Evolutionary conservation across 2,797 vertebrate genomes (phyloP), one percentile per base, ranked within the genome.

Genomic region (Adelosebastes latens): DNA sequence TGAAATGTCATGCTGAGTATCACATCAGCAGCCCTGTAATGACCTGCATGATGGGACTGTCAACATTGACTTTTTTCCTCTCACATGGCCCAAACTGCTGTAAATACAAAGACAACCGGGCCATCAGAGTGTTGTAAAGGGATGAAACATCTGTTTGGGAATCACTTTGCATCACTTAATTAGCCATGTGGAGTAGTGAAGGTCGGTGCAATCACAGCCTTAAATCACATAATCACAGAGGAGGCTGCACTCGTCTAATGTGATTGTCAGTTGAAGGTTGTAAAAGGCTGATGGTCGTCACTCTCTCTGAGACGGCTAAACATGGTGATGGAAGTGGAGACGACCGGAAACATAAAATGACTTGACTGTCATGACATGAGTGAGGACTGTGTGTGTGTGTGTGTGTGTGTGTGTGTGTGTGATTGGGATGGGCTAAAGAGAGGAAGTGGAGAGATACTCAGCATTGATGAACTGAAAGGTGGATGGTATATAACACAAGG

Each of bases 41-140:
- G 91, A 90, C 72, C 77, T 13, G 0, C 58, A 77, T 93, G 86
- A 94, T 91, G 87, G 85, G 72, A 85, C 78, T 67, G 86, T 93
- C 90, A 94, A 94, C 93, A 94, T 94, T 94, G 90, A 93, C 92
- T 89, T 70, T 82, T 86, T 83, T 80, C 80, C 78, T 83, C 81
- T 86, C 68, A 42, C 59, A 65, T 32, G 75, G 42, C 29, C 64
- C 56, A 70, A 86, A 72, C 75, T 63, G 84, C 81, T 75, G 81
- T 92, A 87, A 93, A 84, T 80, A 36, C 22, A 75, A 87, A 76
- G 64, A 77, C 67, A 72, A 67, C 61, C 66, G 34, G 69, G 71
- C 39, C 68, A 92, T 93, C 82, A 89, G 58, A 85, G 87, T 24
- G 85, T 68, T 55, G 81, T 94, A 90, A 93, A 94, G 73, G 84